Percentiles rank a stretch among this genome's conserved stretches.
Evolutionary conservation across 2,113 vertebrate genomes (phyloP).

Genomic region (Picathartes gymnocephalus): DNA sequence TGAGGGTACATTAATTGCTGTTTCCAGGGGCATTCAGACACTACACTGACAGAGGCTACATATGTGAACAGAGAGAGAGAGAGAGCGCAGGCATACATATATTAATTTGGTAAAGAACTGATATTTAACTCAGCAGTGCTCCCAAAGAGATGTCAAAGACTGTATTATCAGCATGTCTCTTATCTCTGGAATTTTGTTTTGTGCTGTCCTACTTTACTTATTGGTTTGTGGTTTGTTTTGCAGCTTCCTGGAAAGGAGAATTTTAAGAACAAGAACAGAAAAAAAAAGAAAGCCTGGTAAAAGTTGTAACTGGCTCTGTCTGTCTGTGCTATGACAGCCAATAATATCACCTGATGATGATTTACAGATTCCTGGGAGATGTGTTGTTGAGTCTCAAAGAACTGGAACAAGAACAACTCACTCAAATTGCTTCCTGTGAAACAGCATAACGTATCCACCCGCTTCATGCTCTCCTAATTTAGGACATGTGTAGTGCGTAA

Average conservation of each 20-base stretch:
- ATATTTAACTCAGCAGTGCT: conserved; percentile 1
- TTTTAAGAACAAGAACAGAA: not conserved
- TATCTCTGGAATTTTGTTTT: conserved; percentile 51
- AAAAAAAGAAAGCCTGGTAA: not conserved
- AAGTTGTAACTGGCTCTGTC: not conserved
- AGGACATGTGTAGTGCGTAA: not conserved
- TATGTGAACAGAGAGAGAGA: not conserved
- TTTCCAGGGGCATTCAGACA: not conserved
- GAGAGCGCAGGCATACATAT: not conserved
- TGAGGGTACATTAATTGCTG: not conserved
- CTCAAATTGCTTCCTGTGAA: not conserved
- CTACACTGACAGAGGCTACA: not conserved
- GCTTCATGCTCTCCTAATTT: conserved; percentile 5
- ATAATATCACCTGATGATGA: conserved; percentile 36
- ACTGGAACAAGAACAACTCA: not conserved
- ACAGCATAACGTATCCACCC: not conserved
- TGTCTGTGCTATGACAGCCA: not conserved
- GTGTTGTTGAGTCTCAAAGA: conserved; percentile 13
- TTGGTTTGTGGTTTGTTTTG: conserved; percentile 26
- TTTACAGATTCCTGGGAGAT: conserved; percentile 43
- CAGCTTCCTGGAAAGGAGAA: conserved; percentile 1
- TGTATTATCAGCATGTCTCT: not conserved
- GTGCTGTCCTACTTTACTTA: not conserved
- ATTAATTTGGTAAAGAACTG: not conserved
- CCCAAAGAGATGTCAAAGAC: conserved; percentile 11